Base-by-base conservation (phyloP, 2,113 vertebrate genomes). In the Anarhynchus alexandrinus region DNA sequence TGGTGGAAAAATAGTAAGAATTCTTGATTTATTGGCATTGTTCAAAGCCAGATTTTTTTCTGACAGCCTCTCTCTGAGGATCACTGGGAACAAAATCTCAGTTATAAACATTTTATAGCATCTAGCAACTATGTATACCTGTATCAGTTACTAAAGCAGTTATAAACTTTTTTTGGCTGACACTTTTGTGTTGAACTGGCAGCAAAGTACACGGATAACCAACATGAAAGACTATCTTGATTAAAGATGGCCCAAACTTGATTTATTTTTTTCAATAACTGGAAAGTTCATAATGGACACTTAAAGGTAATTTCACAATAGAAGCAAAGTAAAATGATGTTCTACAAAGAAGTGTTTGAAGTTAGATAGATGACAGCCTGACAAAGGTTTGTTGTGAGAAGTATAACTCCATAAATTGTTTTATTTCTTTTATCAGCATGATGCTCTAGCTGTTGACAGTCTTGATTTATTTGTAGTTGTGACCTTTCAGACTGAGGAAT, bases 401-500 rank as follows among this genome's bases (percentile, higher is more conserved):
- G 36, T 38, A 11, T 55, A 74, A 78, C 29, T 69, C 40, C 49
- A 70, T 58, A 77, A 65, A 66, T 84, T 45, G 11, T 78, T 88
- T 92, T 83, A 66, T 92, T 95, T 80, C 43, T 94, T 91, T 85
- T 90, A 95, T 78, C 93, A 94, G 42, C 14, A 6, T 65, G 54
- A 54, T 78, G 21, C 12, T 58, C 10, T n/a, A 81, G 69, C 15
- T 92, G 25, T 58, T 58, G 86, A 45, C 79, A 83, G 59, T 66
- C 64, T 71, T 86, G 72, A 93, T 86, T 94, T 95, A 91, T 89
- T 55, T 94, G 64, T 70, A 86, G 72, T 52, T 69, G 29, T 79
- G 77, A 93, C 86, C 59, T 84, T 88, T 93, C 69, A 91, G 26
- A 70, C 29, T 87, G 81, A 91, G 38, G 19, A 93, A 61, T 78